phyloP scores from a whole-genome alignment of 2,888 invertebrate species.

The Neelides folsomi region DNA sequence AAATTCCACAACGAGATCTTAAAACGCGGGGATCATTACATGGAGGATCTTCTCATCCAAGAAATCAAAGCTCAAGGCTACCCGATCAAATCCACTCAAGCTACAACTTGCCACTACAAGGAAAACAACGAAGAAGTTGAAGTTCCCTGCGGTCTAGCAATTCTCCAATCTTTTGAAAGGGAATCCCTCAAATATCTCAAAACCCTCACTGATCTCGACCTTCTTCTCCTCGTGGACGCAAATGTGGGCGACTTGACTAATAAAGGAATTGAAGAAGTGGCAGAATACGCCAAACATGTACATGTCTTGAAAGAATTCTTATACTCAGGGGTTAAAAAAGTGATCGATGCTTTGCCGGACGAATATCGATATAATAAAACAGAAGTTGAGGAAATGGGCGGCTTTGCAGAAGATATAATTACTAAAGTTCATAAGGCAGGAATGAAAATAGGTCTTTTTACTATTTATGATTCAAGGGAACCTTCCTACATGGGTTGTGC shows the following conservation, averaged over 20 bases:
- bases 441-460: constrained; percentile 22
- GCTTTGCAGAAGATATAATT: constrained; percentile 20
- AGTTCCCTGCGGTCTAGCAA: constrained; percentile 10
- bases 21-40: constrained; percentile 3
- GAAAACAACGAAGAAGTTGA: neutral
- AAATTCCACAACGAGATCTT: constrained; percentile 11
- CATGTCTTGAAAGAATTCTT: constrained; percentile 16
- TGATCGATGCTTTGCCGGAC: constrained; percentile 1
- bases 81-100: neutral
- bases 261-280: constrained; percentile 12
- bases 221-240: constrained; percentile 13
- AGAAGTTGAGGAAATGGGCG: constrained; percentile 17
- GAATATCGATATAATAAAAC: constrained; percentile 11
- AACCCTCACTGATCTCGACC: constrained; percentile 8
- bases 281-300: constrained; percentile 10
- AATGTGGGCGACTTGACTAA: constrained; percentile 12
- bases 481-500: constrained; percentile 18
- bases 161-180: constrained; percentile 19
- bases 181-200: constrained; percentile 10
- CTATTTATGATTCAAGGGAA: constrained; percentile 26
- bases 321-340: constrained; percentile 8
- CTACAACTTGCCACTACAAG: neutral
- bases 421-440: constrained; percentile 14
- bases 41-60: constrained; percentile 14
- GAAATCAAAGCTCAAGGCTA: constrained; percentile 11